Conservation (phyloP, 2,888 invertebrate species). For the Tetranychus piercei region DNA sequence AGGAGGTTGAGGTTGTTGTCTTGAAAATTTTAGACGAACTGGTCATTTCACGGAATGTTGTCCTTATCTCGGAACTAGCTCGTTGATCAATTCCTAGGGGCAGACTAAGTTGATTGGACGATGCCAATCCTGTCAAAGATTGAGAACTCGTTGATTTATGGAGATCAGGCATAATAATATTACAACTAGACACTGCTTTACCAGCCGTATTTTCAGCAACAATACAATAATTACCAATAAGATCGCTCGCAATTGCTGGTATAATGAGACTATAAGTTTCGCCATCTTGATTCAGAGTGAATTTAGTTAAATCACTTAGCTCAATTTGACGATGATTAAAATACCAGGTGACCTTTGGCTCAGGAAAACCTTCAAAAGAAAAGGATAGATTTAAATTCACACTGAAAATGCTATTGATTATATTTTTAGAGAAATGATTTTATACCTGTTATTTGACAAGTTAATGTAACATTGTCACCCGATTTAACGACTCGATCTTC, state of each 20-base stretch:
- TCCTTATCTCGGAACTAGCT: too few species aligned
- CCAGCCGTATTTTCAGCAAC: slow-evolving; percentile 1
- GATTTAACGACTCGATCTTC: not conserved
- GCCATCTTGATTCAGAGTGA: not conserved
- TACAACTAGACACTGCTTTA: not conserved
- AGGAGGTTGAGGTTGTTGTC: too few species aligned
- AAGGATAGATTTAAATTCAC: too few species aligned
- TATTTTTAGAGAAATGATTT: not conserved
- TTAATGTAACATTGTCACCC: not conserved
- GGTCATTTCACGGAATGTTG: too few species aligned
- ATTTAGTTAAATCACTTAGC: not conserved
- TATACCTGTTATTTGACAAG: not conserved
- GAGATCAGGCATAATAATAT: not conserved
- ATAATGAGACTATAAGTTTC: not conserved
- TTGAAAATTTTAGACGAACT: too few species aligned
- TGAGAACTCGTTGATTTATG: not conserved
- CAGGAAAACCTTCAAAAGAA: not conserved
- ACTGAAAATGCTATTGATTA: too few species aligned
- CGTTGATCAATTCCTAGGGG: too few species aligned
- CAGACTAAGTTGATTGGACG: too few species aligned
- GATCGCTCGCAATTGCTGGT: not conserved
- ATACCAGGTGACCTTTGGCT: not conserved
- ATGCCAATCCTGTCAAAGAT: not conserved
- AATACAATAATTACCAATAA: slow-evolving; percentile 8
- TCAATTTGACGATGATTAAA: not conserved